A percentile compares a stretch with the other conserved stretches of the same genome.
These are phyloP conservation scores for Caerostris darwini DNA, from an alignment of 1,140 invertebrate species.

Conservation along the genomic window DNA sequence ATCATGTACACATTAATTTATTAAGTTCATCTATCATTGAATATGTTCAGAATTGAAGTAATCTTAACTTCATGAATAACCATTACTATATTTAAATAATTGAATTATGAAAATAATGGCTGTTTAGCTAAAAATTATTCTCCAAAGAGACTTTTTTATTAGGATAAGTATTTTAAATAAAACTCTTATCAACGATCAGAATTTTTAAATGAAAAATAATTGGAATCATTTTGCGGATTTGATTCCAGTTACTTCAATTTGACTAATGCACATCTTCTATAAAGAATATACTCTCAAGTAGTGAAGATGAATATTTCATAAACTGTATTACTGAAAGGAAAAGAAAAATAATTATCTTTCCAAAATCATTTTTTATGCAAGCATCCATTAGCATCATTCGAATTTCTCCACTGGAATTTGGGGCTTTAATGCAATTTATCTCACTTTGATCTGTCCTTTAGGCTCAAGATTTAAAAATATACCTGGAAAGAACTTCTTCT, in stretches of 20 bases:
- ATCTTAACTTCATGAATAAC: too few species aligned
- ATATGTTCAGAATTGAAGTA: too few species aligned
- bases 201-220: background rate
- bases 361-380: conserved; percentile 4
- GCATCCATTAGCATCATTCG: background rate
- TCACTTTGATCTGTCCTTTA: background rate
- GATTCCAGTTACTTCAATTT: background rate
- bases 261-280: background rate
- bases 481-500: background rate
- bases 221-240: background rate
- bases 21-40: too few species aligned
- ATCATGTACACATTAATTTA: too few species aligned
- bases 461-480: background rate
- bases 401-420: background rate
- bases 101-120: too few species aligned
- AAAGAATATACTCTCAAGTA: background rate
- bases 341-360: conserved; percentile 6
- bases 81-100: too few species aligned
- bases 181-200: too few species aligned
- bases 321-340: background rate
- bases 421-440: background rate
- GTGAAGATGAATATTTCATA: conserved; percentile 11
- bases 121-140: background rate
- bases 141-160: background rate
- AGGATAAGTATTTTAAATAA: too few species aligned